These are phyloP conservation scores for Spodoptera frugiperda DNA, from an alignment of 1,140 invertebrate species.

Conservation along the genomic window DNA sequence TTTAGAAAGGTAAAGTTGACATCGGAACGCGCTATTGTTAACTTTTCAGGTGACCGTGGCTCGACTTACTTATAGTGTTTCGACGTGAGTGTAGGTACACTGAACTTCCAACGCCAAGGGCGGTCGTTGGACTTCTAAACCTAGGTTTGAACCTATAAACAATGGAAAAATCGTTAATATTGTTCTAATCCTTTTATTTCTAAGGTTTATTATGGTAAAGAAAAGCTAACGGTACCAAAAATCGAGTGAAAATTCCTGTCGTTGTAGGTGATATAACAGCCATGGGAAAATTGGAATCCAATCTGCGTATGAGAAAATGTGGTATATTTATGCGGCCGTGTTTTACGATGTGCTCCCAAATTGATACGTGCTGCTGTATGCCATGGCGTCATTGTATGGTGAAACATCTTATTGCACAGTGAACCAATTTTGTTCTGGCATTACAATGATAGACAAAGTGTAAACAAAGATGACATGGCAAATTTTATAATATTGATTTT, in stretches of 20 bases:
- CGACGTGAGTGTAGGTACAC: background rate
- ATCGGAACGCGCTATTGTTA: too few species aligned
- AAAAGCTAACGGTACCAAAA: background rate
- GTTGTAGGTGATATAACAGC: background rate
- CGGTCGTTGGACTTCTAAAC: constrained; percentile 10
- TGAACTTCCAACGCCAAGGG: constrained; percentile 22
- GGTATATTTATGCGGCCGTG: constrained; percentile 5
- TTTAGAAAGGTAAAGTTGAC: too few species aligned
- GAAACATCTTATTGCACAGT: background rate
- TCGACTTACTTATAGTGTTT: too few species aligned
- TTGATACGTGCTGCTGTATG: constrained; percentile 12
- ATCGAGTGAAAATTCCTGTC: background rate
- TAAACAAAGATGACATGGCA: too few species aligned
- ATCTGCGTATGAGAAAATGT: constrained; percentile 17
- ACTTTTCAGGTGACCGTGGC: too few species aligned
- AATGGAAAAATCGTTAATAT: background rate
- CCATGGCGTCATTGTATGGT: background rate
- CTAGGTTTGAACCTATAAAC: background rate
- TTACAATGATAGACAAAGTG: too few species aligned
- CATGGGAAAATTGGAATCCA: constrained; percentile 1
- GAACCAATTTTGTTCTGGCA: too few species aligned
- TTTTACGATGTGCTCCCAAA: constrained; percentile 33
- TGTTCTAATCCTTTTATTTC: background rate
- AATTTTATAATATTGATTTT: too few species aligned
- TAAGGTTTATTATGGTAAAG: background rate